Conservation (phyloP, 2,888 invertebrate genomes). For the Tineola bisselliella region DNA sequence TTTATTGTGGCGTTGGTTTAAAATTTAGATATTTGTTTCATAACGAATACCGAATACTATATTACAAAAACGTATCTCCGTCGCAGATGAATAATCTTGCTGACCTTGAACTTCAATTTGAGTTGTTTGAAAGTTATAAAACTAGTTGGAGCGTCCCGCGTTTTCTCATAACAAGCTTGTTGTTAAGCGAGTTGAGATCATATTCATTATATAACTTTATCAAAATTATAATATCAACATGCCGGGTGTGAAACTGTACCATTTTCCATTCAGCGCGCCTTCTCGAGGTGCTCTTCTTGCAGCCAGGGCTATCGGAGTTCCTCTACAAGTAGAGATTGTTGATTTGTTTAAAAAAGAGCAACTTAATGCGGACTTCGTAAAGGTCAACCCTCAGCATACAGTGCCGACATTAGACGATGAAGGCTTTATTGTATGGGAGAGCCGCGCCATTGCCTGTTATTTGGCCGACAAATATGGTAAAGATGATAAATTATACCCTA, state of each 20-base stretch:
- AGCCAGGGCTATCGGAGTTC: constrained; percentile 66
- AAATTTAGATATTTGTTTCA: too few species aligned
- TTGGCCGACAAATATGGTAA: constrained; percentile 70
- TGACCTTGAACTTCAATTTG: background rate
- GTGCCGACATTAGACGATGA: constrained; percentile 75
- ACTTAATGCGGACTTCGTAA: constrained; percentile 60
- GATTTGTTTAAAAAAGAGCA: constrained; percentile 70
- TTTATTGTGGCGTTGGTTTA: too few species aligned
- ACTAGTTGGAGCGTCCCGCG: background rate
- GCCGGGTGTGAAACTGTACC: constrained; percentile 54
- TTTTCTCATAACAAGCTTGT: background rate
- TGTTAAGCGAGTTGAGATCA: background rate
- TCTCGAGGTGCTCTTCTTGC: constrained; percentile 70
- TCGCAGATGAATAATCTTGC: too few species aligned
- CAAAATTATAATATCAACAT: background rate
- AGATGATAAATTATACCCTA: constrained; percentile 70
- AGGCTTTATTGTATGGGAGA: constrained; percentile 74
- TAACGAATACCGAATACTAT: too few species aligned
- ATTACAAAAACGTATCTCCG: too few species aligned
- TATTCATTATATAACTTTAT: background rate
- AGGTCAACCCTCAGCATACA: constrained; percentile 74
- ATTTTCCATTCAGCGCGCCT: constrained; percentile 70
- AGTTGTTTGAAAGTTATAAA: background rate
- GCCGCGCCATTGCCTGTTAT: constrained; percentile 72
- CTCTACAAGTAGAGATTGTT: constrained; percentile 55